Conservation (phyloP, 2,888 invertebrate genomes). For the Spialia ferax region DNA sequence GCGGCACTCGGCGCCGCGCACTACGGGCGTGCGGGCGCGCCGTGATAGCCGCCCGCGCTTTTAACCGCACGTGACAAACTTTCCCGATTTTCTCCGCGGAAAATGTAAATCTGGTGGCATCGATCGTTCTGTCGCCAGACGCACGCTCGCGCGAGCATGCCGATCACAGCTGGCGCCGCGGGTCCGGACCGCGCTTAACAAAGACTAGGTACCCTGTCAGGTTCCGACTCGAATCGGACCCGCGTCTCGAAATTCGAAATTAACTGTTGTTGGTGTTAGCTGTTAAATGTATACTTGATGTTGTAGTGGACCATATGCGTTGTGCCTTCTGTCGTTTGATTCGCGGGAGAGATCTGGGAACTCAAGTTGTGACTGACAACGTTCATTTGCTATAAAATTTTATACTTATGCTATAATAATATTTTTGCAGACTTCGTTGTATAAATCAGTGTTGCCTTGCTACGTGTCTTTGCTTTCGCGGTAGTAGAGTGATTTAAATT, state of each 20-base stretch:
- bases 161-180: constrained; percentile 80
- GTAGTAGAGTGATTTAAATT: constrained; percentile 66
- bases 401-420: constrained; percentile 63
- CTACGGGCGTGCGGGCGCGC: constrained; percentile 84
- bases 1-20: constrained; percentile 84
- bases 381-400: constrained; percentile 66
- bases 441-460: constrained; percentile 84
- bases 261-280: constrained; percentile 68
- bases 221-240: constrained; percentile 48
- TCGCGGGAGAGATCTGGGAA: constrained; percentile 60
- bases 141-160: constrained; percentile 73
- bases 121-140: constrained; percentile 78
- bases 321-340: constrained; percentile 78
- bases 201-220: constrained; percentile 61
- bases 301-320: constrained; percentile 80
- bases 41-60: constrained; percentile 72
- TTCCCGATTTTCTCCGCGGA: constrained; percentile 83
- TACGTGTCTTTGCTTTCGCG: constrained; percentile 84
- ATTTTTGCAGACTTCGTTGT: constrained; percentile 69
- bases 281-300: constrained; percentile 67
- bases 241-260: constrained; percentile 56
- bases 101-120: constrained; percentile 85
- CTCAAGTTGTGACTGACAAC: constrained; percentile 53
- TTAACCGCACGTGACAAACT: constrained; percentile 80
- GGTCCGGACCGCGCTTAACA: constrained; percentile 76